Conservation (phyloP, 2,888 invertebrate species). For the Eugnorisma glareosa region DNA sequence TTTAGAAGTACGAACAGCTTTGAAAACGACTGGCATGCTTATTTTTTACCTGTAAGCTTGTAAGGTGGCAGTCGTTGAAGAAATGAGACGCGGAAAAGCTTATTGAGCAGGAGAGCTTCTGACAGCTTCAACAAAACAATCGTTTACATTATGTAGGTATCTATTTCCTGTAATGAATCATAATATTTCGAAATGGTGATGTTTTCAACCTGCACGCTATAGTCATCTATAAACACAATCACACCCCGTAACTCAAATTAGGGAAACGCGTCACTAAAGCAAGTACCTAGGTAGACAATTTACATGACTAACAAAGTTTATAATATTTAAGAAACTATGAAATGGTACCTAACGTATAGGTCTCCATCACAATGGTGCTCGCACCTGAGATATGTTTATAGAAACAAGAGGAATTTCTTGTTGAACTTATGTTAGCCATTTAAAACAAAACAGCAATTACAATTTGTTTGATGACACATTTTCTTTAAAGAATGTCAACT, state of each 20-base stretch:
- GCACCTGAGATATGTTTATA: constrained; percentile 39
- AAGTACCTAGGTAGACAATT: too few species aligned
- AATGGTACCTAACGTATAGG: background rate
- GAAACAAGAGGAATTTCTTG: constrained; percentile 38
- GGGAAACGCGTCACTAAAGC: constrained; percentile 28
- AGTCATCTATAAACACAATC: constrained; percentile 21
- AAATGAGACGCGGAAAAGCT: background rate
- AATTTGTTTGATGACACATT: background rate
- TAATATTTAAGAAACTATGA: background rate
- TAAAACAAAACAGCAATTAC: background rate
- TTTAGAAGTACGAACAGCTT: background rate
- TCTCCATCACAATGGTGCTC: constrained; percentile 15
- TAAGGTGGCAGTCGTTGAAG: background rate
- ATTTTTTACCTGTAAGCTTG: background rate
- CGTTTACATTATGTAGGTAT: background rate
- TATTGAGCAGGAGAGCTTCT: background rate
- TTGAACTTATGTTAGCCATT: constrained; percentile 19
- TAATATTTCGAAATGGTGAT: constrained; percentile 8
- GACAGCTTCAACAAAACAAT: background rate
- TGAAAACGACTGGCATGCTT: background rate
- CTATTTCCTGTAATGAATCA: background rate
- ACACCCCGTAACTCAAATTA: constrained; percentile 27
- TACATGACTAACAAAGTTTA: constrained; percentile 52
- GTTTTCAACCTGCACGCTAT: background rate
- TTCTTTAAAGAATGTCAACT: constrained; percentile 3